These are phyloP conservation scores for Epinephelus lanceolatus DNA, from an alignment of 2,113 vertebrate species.

Conservation along the genomic window DNA sequence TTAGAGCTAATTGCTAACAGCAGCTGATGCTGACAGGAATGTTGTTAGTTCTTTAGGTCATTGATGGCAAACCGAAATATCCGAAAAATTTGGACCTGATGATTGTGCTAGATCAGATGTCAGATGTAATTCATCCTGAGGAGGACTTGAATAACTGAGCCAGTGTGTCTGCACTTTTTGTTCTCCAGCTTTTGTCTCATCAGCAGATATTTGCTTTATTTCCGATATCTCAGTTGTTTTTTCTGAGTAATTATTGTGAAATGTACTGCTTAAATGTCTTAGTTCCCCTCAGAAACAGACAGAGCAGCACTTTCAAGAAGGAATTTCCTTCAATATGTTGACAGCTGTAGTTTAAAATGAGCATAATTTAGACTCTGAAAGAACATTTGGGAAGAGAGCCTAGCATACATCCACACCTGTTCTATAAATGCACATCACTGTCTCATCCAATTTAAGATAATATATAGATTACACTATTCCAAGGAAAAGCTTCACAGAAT, in stretches of 20 bases:
- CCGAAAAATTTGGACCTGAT: not conserved
- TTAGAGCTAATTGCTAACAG: not conserved
- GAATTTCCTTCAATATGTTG: not conserved
- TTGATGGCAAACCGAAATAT: not conserved
- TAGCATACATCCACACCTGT: too few relatives aligned
- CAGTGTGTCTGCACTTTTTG: not conserved
- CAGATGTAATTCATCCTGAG: not conserved
- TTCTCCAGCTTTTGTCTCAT: not conserved
- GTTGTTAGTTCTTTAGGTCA: not conserved
- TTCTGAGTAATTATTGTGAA: slow-evolving; percentile 18
- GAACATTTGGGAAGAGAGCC: too few relatives aligned
- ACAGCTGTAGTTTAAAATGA: not conserved
- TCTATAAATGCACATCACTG: too few relatives aligned
- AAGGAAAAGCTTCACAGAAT: too few relatives aligned
- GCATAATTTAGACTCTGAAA: too few relatives aligned
- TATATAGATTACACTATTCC: too few relatives aligned
- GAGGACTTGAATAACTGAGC: not conserved
- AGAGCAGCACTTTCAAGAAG: not conserved
- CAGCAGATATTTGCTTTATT: slow-evolving; percentile 17
- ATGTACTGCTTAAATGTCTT: slow-evolving; percentile 3
- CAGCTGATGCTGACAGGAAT: not conserved
- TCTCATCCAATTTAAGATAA: too few relatives aligned
- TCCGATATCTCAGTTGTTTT: not conserved
- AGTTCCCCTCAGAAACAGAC: not conserved
- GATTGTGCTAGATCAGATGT: not conserved